Evolutionary conservation across 2,888 invertebrate species (phyloP).

Genomic region (Philonicus albiceps): DNA sequence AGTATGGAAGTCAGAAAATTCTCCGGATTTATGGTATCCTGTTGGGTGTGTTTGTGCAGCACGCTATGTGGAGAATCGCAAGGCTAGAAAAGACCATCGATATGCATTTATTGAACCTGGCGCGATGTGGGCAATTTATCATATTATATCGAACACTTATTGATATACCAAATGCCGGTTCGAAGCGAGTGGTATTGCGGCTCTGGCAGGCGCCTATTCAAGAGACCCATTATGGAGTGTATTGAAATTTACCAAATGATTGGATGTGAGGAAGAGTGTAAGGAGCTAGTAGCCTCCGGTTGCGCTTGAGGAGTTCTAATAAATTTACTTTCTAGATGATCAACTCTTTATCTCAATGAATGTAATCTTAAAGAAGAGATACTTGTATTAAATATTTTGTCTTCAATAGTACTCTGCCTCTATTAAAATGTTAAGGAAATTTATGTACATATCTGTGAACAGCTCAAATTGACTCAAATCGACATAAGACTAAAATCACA

Average conservation of each 20-base stretch:
- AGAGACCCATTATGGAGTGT: neutral
- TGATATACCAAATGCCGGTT: neutral
- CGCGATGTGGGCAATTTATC: neutral
- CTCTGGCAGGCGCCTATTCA: neutral
- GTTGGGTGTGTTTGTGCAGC: neutral
- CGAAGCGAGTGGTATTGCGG: neutral
- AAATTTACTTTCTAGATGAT: neutral
- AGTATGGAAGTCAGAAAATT: conserved; percentile 2
- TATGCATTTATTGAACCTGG: neutral
- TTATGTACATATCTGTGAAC: too few species aligned
- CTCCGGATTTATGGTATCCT: conserved; percentile 2
- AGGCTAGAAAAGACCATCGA: neutral
- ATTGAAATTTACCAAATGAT: neutral
- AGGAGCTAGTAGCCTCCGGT: neutral
- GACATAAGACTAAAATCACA: neutral
- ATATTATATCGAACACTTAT: neutral
- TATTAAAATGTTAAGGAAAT: neutral
- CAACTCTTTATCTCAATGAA: neutral
- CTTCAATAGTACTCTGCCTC: neutral
- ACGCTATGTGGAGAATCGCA: neutral
- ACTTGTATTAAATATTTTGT: neutral
- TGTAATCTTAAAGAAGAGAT: neutral
- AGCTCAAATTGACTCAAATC: neutral
- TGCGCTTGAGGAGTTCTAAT: neutral
- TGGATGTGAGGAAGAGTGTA: neutral